phyloP scores from a whole-genome alignment of 2,113 vertebrate species.

The Oplegnathus fasciatus region DNA sequence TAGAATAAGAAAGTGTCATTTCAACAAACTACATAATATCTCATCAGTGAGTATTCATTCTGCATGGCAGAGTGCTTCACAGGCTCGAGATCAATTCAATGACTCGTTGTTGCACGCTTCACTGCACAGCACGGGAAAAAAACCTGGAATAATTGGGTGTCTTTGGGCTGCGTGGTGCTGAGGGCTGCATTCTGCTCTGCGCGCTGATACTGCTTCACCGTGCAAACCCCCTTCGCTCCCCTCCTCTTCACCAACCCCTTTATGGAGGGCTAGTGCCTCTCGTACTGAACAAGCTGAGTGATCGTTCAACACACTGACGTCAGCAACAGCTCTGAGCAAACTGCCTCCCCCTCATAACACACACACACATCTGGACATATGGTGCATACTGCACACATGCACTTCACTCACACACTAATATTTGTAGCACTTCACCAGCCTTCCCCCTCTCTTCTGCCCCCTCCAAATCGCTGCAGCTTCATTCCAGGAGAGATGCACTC shows the following conservation, averaged over 20 bases:
- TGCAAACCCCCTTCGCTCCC: background rate
- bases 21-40: constrained; percentile 48
- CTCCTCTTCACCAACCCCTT: constrained; percentile 9
- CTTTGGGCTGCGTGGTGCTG: constrained; percentile 35
- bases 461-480: constrained; percentile 55
- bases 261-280: constrained; percentile 49
- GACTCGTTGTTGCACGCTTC: constrained; percentile 31
- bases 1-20: constrained; percentile 45
- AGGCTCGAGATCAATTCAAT: constrained; percentile 42
- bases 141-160: constrained; percentile 55
- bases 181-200: constrained; percentile 51
- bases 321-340: constrained; percentile 49
- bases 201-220: constrained; percentile 17
- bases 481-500: constrained; percentile 83
- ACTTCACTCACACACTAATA: constrained; percentile 25
- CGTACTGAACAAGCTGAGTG: constrained; percentile 52
- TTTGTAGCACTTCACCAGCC: constrained; percentile 50
- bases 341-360: constrained; percentile 29
- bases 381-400: constrained; percentile 11
- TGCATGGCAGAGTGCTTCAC: constrained; percentile 49
- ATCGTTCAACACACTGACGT: constrained; percentile 63
- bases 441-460: constrained; percentile 18
- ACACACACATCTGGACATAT: constrained; percentile 37
- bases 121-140: constrained; percentile 9
- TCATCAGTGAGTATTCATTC: constrained; percentile 66